These are phyloP conservation scores for Scaptomyza parva DNA, from an alignment of 2,888 invertebrate genomes.

Conservation along the genomic window DNA sequence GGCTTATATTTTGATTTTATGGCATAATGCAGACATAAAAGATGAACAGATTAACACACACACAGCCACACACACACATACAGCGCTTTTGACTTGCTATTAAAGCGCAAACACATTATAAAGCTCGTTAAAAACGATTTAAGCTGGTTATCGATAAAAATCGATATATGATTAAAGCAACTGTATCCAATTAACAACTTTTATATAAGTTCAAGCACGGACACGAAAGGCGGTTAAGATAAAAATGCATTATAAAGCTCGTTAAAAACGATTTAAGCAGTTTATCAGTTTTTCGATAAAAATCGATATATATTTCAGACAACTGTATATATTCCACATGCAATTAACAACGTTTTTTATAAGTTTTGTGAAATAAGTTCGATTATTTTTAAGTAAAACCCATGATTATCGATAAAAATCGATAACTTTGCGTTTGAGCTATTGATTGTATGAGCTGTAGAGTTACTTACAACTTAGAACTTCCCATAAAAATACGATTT, in stretches of 20 bases:
- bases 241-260: not conserved
- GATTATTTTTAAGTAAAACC: not conserved
- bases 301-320: not conserved
- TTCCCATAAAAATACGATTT: not conserved
- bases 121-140: not conserved
- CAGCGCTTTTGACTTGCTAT: not conserved
- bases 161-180: not conserved
- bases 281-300: not conserved
- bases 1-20: conserved; percentile 64
- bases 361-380: not conserved
- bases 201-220: not conserved
- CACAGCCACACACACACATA: conserved; percentile 2
- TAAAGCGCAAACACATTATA: not conserved
- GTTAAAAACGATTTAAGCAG: not conserved
- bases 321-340: not conserved
- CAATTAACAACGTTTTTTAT: not conserved
- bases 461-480: not conserved
- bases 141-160: not conserved
- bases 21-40: conserved; percentile 59
- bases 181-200: not conserved
- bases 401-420: no score
- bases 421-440: not conserved
- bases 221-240: no score
- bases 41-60: conserved; percentile 59
- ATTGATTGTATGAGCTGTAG: not conserved